These are phyloP conservation scores for Ophiodon elongatus DNA, from an alignment of 2,113 vertebrate species.

Conservation along the genomic window DNA sequence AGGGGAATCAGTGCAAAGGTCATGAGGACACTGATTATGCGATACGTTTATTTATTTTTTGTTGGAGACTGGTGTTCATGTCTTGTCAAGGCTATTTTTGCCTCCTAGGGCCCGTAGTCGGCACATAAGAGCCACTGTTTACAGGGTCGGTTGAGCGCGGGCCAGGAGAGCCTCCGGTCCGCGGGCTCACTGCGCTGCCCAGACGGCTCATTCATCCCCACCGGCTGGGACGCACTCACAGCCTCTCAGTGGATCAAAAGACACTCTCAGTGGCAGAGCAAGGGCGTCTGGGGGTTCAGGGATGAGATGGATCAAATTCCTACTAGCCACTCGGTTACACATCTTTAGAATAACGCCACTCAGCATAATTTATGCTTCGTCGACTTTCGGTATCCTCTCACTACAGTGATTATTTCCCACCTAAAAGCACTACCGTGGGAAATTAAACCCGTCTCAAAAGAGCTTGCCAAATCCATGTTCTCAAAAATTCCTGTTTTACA, in stretches of 20 bases:
- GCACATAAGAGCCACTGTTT: slow-evolving; percentile 75
- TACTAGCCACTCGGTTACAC: slow-evolving; percentile 5
- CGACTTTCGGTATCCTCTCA: background rate
- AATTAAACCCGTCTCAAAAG: slow-evolving; percentile 30
- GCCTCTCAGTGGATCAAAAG: slow-evolving; percentile 70
- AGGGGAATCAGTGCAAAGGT: slow-evolving; percentile 56
- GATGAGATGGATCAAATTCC: slow-evolving; percentile 50
- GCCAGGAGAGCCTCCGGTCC: slow-evolving; percentile 69
- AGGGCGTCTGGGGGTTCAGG: slow-evolving; percentile 31
- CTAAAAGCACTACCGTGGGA: slow-evolving; percentile 15
- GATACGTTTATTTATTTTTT: slow-evolving; percentile 20
- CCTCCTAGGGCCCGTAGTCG: slow-evolving; percentile 54
- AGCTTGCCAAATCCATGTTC: background rate
- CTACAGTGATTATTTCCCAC: background rate
- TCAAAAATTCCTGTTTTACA: slow-evolving; percentile 12
- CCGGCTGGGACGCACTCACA: slow-evolving; percentile 68
- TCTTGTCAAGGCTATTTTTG: slow-evolving; percentile 73
- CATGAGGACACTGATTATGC: slow-evolving; percentile 51
- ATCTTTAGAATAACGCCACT: background rate
- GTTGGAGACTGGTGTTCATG: slow-evolving; percentile 59
- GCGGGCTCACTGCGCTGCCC: slow-evolving; percentile 57
- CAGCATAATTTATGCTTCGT: background rate
- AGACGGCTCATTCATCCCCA: slow-evolving; percentile 74
- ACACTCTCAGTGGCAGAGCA: slow-evolving; percentile 58
- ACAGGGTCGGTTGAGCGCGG: slow-evolving; percentile 65